phyloP scores from a whole-genome alignment of 30 jellyfish, hydroid and myxozoan genomes.

The Pelagia noctiluca region DNA sequence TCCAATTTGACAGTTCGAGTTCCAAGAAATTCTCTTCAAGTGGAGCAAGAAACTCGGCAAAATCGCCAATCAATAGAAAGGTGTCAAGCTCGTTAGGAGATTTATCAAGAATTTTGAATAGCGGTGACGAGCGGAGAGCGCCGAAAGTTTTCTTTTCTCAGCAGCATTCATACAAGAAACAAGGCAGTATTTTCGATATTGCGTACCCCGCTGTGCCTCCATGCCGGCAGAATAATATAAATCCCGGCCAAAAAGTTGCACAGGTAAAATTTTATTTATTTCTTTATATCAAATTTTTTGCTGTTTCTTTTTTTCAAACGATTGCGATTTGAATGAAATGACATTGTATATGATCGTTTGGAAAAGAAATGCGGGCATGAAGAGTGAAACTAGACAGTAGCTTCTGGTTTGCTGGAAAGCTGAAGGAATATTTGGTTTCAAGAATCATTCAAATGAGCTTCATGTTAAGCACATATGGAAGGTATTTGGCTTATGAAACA shows the following conservation, averaged over 20 bases:
- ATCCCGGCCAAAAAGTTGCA: constrained; percentile 83
- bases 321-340: background rate
- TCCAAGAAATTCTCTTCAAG: no score
- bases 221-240: constrained; percentile 60
- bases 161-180: background rate
- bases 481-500: no score
- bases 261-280: constrained; percentile 60
- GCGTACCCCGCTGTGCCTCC: constrained; percentile 67
- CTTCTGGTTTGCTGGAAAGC: no score
- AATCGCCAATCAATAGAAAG: constrained; percentile 20
- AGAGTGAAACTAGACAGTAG: no score
- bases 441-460: no score
- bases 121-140: background rate
- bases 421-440: no score
- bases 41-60: background rate
- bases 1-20: no score
- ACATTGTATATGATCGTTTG: no score
- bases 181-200: constrained; percentile 46
- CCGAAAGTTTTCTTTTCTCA: background rate
- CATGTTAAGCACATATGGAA: no score
- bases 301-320: no score
- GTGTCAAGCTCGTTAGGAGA: constrained; percentile 64
- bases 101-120: background rate
- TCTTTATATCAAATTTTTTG: background rate
- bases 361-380: no score